Percentiles rank a stretch among this genome's conserved stretches.
Conservation (phyloP, 2,113 vertebrate species). For the Pholis gunnellus region DNA sequence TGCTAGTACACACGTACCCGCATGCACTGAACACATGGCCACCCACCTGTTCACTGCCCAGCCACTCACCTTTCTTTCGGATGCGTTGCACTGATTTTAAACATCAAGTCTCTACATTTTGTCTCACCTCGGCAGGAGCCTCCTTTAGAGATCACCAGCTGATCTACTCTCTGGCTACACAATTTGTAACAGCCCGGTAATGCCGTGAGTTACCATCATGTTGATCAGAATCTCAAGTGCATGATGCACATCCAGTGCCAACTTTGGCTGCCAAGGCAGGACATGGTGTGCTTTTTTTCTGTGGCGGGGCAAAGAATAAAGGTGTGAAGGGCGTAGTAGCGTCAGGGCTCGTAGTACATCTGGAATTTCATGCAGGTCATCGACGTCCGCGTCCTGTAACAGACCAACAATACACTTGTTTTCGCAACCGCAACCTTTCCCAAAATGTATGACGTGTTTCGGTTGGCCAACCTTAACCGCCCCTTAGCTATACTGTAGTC, state of each 20-base stretch:
- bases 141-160: not conserved
- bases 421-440: not conserved
- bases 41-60: slow-evolving; percentile 41
- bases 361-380: not conserved
- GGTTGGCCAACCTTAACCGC: not conserved
- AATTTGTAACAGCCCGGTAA: not conserved
- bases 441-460: not conserved
- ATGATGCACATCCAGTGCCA: not conserved
- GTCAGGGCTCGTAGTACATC: not conserved
- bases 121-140: not conserved
- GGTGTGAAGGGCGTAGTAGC: not conserved
- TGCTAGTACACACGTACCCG: slow-evolving; percentile 17
- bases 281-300: not conserved
- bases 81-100: not conserved
- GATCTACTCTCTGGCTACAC: not conserved
- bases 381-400: not conserved
- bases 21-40: slow-evolving; percentile 31
- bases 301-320: not conserved
- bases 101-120: not conserved
- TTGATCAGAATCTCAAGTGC: not conserved
- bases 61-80: slow-evolving; percentile 19
- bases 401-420: not conserved
- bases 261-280: not conserved
- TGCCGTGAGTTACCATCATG: not conserved
- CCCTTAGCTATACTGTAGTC: not conserved